Evolutionary conservation across 2,797 vertebrate genomes (phyloP), one percentile per base, ranked within the genome.

Genomic region (Hoplostethus mediterraneus): DNA sequence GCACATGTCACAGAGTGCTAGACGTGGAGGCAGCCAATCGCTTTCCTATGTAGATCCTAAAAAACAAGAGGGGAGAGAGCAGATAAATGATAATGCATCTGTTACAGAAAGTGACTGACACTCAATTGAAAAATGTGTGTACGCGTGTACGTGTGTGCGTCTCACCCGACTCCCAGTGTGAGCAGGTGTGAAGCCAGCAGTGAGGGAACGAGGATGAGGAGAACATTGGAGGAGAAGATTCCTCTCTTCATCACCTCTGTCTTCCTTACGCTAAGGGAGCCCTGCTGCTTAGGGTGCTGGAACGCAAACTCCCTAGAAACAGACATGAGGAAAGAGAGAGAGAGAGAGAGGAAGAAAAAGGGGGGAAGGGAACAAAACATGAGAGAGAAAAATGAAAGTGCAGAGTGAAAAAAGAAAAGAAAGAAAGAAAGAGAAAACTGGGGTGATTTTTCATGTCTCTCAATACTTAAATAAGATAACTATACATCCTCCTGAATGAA

Each of bases 21-120:
- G 93, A 89, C 61, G 94, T 93, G 12, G 93, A 95, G 58, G 92
- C 84, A 0, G 93, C 94, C 90, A 95, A 78, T 64, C 93, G 87
- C 69, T 95, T 94, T 59, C 94, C 94, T 52, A 95, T 94, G 90
- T 94, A 95, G 85, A 95, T 93, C 82, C 94, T 95, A 77, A 57
- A 86, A 25, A 44, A 47, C 48, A 36, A 59, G 25, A 21, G 38
- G 67, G 47, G 9, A 72, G 11, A 61, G 58, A 75, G 16, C 0
- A 62, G 11, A 68, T 55, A 21, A 40, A 44, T 12, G 3, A 28
- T 3, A 28, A 40, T 16, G 49, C 28, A 31, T 52, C 17, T 31
- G 10, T 42, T 31, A 11, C 7, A 38, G 36, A 51, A 30, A 42
- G 8, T 42, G 40, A 52, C 2, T 56, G 31, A 56, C 28, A 16